These are phyloP conservation scores for Craseonycteris thonglongyai DNA, from an alignment of 2,113 vertebrate genomes.

Conservation along the genomic window DNA sequence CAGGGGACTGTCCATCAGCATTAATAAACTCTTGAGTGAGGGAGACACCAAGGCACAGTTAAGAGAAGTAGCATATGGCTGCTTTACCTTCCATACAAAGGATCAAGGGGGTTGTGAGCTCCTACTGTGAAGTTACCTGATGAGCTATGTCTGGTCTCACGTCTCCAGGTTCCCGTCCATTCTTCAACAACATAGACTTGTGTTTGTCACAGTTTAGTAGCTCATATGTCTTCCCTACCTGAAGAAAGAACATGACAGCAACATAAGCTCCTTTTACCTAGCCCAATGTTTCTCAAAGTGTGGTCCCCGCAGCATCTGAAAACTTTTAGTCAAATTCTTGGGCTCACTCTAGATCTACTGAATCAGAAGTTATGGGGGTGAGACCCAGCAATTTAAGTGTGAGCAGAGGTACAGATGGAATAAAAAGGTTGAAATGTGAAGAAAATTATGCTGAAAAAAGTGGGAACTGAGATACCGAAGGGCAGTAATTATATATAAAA, in stretches of 20 bases:
- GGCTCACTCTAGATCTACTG: not conserved
- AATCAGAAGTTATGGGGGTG: not conserved
- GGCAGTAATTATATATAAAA: not conserved
- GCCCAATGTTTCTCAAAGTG: not conserved
- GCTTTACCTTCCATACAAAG: not conserved
- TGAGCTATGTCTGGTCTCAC: conserved; percentile 95
- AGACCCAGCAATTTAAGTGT: not conserved
- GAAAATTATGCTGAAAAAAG: not conserved
- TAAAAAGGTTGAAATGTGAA: not conserved
- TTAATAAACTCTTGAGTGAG: conserved; percentile 89
- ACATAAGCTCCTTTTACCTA: not conserved
- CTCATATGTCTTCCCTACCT: conserved; percentile 96
- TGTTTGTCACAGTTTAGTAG: conserved; percentile 96
- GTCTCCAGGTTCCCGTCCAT: conserved; percentile 89
- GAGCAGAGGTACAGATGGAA: not conserved
- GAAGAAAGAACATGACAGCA: not conserved
- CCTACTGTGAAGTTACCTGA: conserved; percentile 80
- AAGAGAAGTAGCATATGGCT: not conserved
- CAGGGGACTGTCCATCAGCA: conserved; percentile 97
- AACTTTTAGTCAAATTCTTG: conserved; percentile 6
- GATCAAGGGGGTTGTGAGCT: too few species aligned
- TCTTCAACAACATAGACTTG: conserved; percentile 89
- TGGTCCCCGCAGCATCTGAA: not conserved
- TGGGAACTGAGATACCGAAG: not conserved
- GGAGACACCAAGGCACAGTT: not conserved